phyloP scores from a whole-genome alignment of 2,113 vertebrate genomes.

The Paradoxurus hermaphroditus region DNA sequence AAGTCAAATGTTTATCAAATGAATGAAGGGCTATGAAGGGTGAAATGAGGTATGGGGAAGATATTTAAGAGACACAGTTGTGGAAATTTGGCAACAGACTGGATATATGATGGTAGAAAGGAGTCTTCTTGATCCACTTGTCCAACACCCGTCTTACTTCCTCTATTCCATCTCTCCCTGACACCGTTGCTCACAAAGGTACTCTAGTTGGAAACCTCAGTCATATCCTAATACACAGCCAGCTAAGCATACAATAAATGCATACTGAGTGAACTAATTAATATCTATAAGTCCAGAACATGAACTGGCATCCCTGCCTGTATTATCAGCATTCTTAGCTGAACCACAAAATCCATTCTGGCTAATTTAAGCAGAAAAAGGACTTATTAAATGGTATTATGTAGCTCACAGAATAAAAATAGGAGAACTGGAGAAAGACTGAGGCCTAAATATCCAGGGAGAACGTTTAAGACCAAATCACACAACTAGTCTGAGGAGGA shows the following conservation, averaged over 20 bases:
- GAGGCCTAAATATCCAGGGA: background rate
- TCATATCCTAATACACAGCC: background rate
- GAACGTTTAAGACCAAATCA: background rate
- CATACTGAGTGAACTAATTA: background rate
- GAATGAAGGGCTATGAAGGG: background rate
- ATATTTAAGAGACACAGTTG: background rate
- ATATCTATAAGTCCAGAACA: background rate
- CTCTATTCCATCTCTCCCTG: background rate
- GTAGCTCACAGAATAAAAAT: background rate
- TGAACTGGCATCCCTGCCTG: background rate
- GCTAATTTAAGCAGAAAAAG: background rate
- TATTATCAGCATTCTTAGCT: background rate
- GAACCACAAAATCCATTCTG: background rate
- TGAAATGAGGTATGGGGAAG: background rate
- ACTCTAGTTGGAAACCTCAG: background rate
- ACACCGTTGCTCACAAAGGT: background rate
- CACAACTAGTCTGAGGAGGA: background rate
- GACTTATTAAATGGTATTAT: background rate
- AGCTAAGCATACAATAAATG: background rate
- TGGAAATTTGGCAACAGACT: background rate
- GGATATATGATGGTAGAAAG: background rate
- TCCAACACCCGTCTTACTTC: background rate
- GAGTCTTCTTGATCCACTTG: background rate
- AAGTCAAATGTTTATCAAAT: background rate
- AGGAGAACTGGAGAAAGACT: background rate